phyloP scores from a whole-genome alignment of 2,797 vertebrate genomes.

The Arctocebus calabarensis region DNA sequence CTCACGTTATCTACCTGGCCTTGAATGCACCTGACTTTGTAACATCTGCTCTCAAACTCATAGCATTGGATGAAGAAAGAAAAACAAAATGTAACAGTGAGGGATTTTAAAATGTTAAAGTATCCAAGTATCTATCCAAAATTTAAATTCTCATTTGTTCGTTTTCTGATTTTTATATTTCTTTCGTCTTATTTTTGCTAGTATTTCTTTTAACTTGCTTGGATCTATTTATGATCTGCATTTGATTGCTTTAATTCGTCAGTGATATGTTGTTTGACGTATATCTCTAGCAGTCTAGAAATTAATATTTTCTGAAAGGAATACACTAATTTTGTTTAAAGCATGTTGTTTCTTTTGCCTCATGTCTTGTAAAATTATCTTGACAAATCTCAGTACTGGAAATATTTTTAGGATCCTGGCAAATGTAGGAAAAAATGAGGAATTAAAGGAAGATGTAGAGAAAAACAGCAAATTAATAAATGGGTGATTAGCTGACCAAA shows the following conservation, averaged over 20 bases:
- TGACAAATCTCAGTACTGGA: background rate
- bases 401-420: background rate
- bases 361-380: background rate
- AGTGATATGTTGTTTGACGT: background rate
- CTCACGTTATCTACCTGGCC: background rate
- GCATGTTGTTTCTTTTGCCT: background rate
- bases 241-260: background rate
- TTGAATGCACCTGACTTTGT: background rate
- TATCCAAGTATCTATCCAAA: background rate
- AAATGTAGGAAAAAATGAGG: background rate
- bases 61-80: background rate
- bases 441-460: background rate
- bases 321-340: background rate
- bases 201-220: background rate
- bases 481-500: background rate
- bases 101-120: background rate
- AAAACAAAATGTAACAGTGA: background rate
- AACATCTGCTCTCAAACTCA: background rate
- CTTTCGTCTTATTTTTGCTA: background rate
- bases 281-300: background rate
- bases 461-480: conserved; percentile 5
- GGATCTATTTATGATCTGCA: background rate
- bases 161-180: background rate
- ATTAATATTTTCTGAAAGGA: background rate
- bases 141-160: background rate